Percentiles rank a stretch among this genome's conserved stretches.
Conservation (phyloP, 2,888 invertebrate genomes). For the Amiota mariae region DNA sequence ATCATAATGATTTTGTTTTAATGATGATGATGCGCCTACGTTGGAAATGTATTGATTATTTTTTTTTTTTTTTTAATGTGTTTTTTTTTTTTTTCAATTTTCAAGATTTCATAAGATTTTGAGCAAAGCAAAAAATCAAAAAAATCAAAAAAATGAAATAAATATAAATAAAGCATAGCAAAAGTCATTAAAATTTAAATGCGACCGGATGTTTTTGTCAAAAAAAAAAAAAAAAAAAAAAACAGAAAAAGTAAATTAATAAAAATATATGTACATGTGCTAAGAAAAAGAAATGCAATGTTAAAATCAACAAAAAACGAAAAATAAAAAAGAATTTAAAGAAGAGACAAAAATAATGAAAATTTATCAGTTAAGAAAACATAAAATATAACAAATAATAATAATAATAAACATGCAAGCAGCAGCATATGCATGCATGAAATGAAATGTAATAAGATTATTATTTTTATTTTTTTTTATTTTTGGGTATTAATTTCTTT, state of each 20-base stretch:
- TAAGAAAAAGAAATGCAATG: no score
- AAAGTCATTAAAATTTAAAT: slow-evolving; percentile 63
- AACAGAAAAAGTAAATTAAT: slow-evolving; percentile 38
- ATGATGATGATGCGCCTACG: no score
- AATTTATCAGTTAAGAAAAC: slow-evolving; percentile 15
- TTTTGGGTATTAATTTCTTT: neutral
- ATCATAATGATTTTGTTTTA: no score
- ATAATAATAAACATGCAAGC: slow-evolving; percentile 5
- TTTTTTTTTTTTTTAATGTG: no score
- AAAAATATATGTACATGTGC: slow-evolving; percentile 12
- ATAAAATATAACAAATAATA: slow-evolving; percentile 14
- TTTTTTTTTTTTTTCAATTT: no score
- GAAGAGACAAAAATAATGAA: neutral
- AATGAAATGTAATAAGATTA: neutral
- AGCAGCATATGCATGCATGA: neutral
- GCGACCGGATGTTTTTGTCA: slow-evolving; percentile 69
- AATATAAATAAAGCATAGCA: slow-evolving; percentile 35
- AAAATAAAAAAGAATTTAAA: slow-evolving; percentile 20
- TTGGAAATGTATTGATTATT: no score
- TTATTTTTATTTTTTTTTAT: slow-evolving; percentile 31
- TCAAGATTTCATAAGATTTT: no score
- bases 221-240: slow-evolving; percentile 49
- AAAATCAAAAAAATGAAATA: slow-evolving; percentile 36
- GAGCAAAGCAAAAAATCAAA: neutral
- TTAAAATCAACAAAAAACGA: slow-evolving; percentile 24